A percentile compares a stretch with the other conserved stretches of the same genome.
phyloP scores from a whole-genome alignment of 2,797 vertebrate species.

The Taenioides sp. region DNA sequence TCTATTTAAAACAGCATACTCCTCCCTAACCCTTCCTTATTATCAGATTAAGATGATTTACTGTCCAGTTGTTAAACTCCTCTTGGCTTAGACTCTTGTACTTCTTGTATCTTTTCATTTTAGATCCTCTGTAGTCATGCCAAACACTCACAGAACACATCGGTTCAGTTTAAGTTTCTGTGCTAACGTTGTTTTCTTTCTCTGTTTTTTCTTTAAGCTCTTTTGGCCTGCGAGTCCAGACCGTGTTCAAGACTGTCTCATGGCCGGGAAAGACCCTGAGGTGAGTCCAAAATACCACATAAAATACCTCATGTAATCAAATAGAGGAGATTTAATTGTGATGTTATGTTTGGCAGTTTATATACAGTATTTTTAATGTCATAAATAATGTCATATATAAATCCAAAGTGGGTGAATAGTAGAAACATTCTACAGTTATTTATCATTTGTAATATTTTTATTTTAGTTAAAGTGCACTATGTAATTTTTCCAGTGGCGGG shows the following conservation, averaged over 20 bases:
- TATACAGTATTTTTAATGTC: background rate
- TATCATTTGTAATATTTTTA: too few species aligned
- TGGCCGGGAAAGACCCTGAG: conserved; percentile 83
- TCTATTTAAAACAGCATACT: background rate
- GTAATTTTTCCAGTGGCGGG: too few species aligned
- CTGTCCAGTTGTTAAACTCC: conserved; percentile 4
- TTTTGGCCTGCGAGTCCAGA: conserved; percentile 81
- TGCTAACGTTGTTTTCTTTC: conserved; percentile 17
- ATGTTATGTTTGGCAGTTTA: background rate
- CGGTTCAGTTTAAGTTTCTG: conserved; percentile 16
- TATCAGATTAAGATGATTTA: conserved; percentile 4
- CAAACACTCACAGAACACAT: conserved; percentile 16
- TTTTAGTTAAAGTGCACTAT: too few species aligned
- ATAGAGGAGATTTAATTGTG: background rate
- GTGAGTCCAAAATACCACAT: conserved; percentile 54
- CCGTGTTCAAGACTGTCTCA: conserved; percentile 81
- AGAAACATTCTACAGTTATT: too few species aligned
- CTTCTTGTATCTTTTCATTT: background rate
- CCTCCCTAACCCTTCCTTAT: background rate
- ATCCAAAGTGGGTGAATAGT: background rate
- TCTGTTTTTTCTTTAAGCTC: conserved; percentile 60
- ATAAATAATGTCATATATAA: too few species aligned
- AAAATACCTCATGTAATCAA: conserved; percentile 12
- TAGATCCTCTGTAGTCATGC: conserved; percentile 30
- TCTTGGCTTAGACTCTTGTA: background rate